Evolutionary conservation across 2,113 vertebrate genomes (phyloP).

Genomic region (Microcebus lehilahytsara): DNA sequence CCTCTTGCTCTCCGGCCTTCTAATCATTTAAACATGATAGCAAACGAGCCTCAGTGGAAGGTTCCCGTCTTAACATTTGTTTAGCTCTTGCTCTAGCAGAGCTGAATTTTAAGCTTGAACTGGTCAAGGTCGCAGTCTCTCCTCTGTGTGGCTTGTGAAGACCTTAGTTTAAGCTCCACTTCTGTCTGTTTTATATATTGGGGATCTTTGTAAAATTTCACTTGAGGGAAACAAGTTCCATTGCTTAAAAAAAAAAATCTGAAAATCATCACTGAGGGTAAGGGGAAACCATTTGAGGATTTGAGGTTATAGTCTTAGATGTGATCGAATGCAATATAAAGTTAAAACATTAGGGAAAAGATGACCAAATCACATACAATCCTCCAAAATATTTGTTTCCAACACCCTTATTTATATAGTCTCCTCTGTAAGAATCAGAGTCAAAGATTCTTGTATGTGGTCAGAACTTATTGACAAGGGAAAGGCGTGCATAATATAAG

Average conservation of each 20-base stretch:
- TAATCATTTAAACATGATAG: background rate
- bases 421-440: background rate
- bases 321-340: background rate
- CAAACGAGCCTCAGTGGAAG: background rate
- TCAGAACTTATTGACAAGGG: background rate
- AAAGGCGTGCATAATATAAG: background rate
- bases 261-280: background rate
- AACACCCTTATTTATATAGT: background rate
- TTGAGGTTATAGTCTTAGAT: background rate
- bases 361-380: background rate
- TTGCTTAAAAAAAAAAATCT: background rate
- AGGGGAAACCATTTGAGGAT: background rate
- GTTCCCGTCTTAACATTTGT: background rate
- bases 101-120: no score
- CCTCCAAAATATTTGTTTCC: background rate
- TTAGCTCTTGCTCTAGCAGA: background rate
- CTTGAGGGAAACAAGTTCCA: background rate
- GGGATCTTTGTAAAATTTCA: background rate
- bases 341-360: background rate
- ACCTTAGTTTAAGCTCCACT: background rate
- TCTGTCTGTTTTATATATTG: background rate
- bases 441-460: background rate
- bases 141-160: background rate
- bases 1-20: background rate
- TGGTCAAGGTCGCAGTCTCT: fast-evolving